Percentiles rank a stretch among this genome's conserved stretches.
Evolutionary conservation across 2,113 vertebrate species (phyloP).

Genomic region (Misgurnus anguillicaudatus): DNA sequence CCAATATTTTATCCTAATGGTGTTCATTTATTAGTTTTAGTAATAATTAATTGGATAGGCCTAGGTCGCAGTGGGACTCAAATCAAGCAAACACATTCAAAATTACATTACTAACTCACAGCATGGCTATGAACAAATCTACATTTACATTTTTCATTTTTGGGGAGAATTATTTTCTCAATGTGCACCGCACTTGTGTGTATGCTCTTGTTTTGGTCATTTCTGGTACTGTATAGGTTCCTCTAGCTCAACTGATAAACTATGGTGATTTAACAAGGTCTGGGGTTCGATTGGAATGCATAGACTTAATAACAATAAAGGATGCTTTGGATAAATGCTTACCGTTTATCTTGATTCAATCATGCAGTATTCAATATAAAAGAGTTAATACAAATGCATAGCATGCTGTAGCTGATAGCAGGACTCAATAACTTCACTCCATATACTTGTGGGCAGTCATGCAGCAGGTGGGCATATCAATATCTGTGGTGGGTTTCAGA

Average conservation of each 20-base stretch:
- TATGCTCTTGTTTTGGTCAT: slow-evolving; percentile 12
- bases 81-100: not conserved
- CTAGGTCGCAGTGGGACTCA: slow-evolving; percentile 3
- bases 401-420: not conserved
- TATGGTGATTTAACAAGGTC: too few relatives aligned
- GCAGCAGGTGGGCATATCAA: slow-evolving; percentile 19
- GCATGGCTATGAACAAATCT: slow-evolving; percentile 10
- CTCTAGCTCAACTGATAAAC: too few relatives aligned
- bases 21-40: slow-evolving; percentile 12
- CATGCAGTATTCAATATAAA: not conserved
- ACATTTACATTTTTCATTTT: slow-evolving; percentile 6
- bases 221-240: not conserved
- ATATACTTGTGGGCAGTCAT: slow-evolving; percentile 31
- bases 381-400: not conserved
- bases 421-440: slow-evolving; percentile 6
- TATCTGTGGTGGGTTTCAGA: slow-evolving; percentile 17
- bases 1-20: not conserved
- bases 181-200: too few relatives aligned
- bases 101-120: not conserved
- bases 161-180: not conserved
- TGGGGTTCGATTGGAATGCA: too few relatives aligned
- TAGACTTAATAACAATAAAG: too few relatives aligned
- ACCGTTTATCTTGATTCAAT: too few relatives aligned
- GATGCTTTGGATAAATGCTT: too few relatives aligned
- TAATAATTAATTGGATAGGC: not conserved